A percentile compares a stretch with the other conserved stretches of the same genome.
Conservation (phyloP, 2,888 invertebrate genomes). For the Siphlonurus alternatus region DNA sequence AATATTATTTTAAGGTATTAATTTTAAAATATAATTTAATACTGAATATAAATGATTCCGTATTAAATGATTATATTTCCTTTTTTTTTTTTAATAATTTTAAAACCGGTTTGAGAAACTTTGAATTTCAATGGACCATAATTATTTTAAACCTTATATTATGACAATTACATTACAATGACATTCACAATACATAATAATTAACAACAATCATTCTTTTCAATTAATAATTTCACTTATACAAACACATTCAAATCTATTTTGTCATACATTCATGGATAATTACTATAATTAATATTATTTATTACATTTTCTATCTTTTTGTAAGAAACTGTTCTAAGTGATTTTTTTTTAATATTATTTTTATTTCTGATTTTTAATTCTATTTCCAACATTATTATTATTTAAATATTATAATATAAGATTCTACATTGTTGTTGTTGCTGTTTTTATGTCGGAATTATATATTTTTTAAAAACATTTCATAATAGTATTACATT, state of each 20-base stretch:
- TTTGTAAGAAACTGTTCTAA: not conserved
- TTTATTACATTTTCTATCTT: not conserved
- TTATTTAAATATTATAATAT: not conserved
- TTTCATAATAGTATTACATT: too few species aligned
- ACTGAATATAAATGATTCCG: too few species aligned
- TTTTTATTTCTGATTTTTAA: not conserved
- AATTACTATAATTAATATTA: not conserved
- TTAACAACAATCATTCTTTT: not conserved
- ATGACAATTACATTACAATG: not conserved
- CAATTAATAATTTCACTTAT: not conserved
- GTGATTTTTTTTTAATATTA: not conserved
- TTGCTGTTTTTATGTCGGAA: not conserved
- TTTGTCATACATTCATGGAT: not conserved
- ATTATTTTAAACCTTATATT: not conserved
- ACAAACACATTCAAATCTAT: not conserved
- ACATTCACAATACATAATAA: not conserved
- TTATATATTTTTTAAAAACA: not conserved
- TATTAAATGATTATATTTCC: too few species aligned
- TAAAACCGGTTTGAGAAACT: not conserved
- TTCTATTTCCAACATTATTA: not conserved
- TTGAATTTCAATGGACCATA: not conserved
- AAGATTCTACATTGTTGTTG: not conserved
- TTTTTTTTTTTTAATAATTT: not conserved
- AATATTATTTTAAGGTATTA: too few species aligned
- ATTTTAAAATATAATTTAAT: too few species aligned